Evolutionary conservation across 2,888 invertebrate genomes (phyloP), one percentile per base, ranked within the genome.

Genomic region (Cosmopolites sordidus): DNA sequence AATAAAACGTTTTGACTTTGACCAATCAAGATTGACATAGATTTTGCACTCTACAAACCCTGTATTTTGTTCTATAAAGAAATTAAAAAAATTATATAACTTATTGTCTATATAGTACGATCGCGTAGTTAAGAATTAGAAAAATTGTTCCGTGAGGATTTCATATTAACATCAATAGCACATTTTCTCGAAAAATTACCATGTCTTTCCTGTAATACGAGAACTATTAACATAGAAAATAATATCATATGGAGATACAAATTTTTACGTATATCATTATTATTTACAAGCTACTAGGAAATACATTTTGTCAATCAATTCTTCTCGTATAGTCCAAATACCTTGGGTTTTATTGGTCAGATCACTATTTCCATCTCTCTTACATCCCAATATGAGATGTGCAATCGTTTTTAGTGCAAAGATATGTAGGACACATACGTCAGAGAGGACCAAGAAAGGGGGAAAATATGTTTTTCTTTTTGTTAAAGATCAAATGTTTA

Each of bases 381-480:
- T 55, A 33, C 42, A 47, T 41, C 50, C 40, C 39, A 47, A 42
- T 51, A 41, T 43, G 46, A 45, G 51, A 51, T 48, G 42, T 44
- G 16, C 11, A 44, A 49, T 43, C 43, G 17, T 38, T 58, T 54
- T 48, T 58, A 58, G 62, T 63, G 61, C 60, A 64, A 62, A 69
- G 72, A 72, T 73, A 72, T 72, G 72, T 71, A 68, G 68, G 64
- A 63, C 59, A 60, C 54, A 49, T 29, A 43, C 48, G 48, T 14
- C 48, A 43, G 49, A 45, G 33, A 54, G 43, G 37, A 58, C 58
- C 55, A 58, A 63, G 67, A 64, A 62, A 60, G 68, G 69, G 67
- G 67, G 69, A 69, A 70, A 62, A 33, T 33, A 33, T 33, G 11
- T 33, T 33, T n/a, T 33, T 33, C n/a, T 12, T 27, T 27, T 27